Evolutionary conservation across 2,797 vertebrate species (phyloP), one percentile per base, ranked within the genome.

Genomic region (Sebastes vulpes): DNA sequence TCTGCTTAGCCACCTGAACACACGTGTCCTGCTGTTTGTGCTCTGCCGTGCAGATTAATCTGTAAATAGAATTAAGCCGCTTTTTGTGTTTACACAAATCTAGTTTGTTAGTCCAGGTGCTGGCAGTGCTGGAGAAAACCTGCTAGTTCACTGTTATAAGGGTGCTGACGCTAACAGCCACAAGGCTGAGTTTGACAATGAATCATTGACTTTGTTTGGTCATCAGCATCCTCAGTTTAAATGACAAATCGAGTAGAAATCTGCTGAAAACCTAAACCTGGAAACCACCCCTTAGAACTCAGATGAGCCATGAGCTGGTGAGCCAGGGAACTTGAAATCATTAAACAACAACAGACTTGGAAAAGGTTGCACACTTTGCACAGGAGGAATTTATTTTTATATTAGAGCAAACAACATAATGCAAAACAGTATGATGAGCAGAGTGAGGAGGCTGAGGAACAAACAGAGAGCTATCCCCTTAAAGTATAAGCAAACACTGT

Each of bases 261-360:
- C 96, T 96, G 12, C 97, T 97, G 90, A 97, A 98, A 3, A 96
- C 95, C 0, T 97, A 97, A 93, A 71, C 97, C 97, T 48, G 97
- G 95, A 92, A 95, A 93, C 96, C 2, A 29, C 6, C 10, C 3
- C 12, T 20, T 38, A 18, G 87, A 97, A 98, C 76, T 32, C 9
- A 0, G 1, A 25, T 56, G n/a, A 0, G 96, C 96, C 96, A 97
- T 97, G 75, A 97, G 90, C 97, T 97, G 71, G 26, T 53, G 71
- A 79, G 11, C 72, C 35, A 63, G 61, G 20, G 48, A 50, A 56
- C 6, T 11, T 21, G 9, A 63, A 56, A 32, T 66, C 11, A 69
- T 72, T 31, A 52, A 67, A 75, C 64, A 76, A 59, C 18, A 68
- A 32, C 57, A 72, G 73, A 97, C 96, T 95, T 97, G 97, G 97